Base-by-base conservation (phyloP, 2,797 vertebrate genomes). In the Coluber constrictor region DNA sequence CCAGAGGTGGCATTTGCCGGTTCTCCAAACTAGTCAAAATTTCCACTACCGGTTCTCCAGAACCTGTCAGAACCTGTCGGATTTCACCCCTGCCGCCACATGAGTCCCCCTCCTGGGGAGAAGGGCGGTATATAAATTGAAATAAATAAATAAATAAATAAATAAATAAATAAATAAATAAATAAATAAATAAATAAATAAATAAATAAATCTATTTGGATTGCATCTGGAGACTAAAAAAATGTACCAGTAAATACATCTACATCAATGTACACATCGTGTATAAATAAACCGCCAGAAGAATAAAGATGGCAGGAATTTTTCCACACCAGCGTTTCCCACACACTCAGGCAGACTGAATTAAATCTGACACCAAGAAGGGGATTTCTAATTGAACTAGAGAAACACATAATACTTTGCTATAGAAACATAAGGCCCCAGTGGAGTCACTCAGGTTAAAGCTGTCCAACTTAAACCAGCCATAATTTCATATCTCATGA, bases 301-400 rank as follows among this genome's bases (percentile, higher is more conserved):
- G 47, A 66, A 79, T 43, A 43, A 8, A 23, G 27, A 43, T 94
- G 93, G 59, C 94, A 92, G 93, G 93, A 89, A 94, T 94, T 47
- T 86, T 89, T 96, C 95, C 94, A 83, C 87, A 63, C 94, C 96
- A 96, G 93, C 94, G 60, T 95, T 96, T 55, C 95, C 94, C 23
- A 92, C 94, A 94, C 0, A 5, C 93, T 93, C 90, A 0, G 27
- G 88, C 94, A 95, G 95, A 96, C 91, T 94, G 96, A 96, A 97
- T 97, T 96, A 96, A 95, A 97, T 95, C 90, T 96, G 96, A 96
- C 96, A 96, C 88, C 25, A 74, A 95, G 5, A 23, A 93, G 94
- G 94, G 95, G 96, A 43, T 43, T 79, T 95, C 95, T 97, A 96
- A 96, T 96, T 96, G 95, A 96, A 94, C 92, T 92, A 96, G 94